These are phyloP conservation scores for Apoda limacodes DNA, from an alignment of 2,888 invertebrate genomes.

Conservation along the genomic window DNA sequence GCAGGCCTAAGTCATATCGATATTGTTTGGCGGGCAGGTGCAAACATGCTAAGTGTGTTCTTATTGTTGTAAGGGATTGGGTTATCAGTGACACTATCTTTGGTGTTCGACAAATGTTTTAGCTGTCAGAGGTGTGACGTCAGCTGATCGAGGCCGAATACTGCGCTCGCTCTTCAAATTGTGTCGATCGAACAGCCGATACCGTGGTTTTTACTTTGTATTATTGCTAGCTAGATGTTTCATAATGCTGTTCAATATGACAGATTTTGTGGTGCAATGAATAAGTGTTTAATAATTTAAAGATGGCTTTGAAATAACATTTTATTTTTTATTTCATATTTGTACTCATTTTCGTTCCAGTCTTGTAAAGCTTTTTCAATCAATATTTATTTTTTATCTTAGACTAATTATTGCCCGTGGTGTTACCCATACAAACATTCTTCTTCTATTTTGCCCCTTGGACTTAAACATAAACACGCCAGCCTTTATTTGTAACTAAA, in stretches of 20 bases:
- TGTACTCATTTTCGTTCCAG: too few relatives aligned
- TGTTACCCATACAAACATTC: too few relatives aligned
- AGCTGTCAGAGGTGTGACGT: constrained; percentile 68
- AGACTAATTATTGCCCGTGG: too few relatives aligned
- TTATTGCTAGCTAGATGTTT: constrained; percentile 20
- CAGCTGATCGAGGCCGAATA: constrained; percentile 40
- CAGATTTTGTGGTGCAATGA: constrained; percentile 28
- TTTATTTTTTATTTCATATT: too few relatives aligned
- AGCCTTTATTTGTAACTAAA: too few relatives aligned
- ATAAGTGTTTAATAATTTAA: too few relatives aligned
- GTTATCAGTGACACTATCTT: constrained; percentile 69
- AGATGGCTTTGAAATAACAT: too few relatives aligned
- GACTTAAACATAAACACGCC: too few relatives aligned
- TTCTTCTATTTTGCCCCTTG: too few relatives aligned
- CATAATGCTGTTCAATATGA: constrained; percentile 17
- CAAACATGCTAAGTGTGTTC: constrained; percentile 69
- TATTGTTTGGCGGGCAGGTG: constrained; percentile 55
- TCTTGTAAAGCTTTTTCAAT: too few relatives aligned
- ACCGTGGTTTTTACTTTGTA: constrained; percentile 28
- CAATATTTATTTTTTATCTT: too few relatives aligned
- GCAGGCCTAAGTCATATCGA: constrained; percentile 45
- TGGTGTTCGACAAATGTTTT: constrained; percentile 65
- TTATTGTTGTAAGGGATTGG: constrained; percentile 67
- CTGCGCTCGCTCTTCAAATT: constrained; percentile 34
- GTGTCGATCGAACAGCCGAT: constrained; percentile 44